These are phyloP conservation scores for Molossus alvarezi DNA, from an alignment of 2,797 vertebrate genomes.

Conservation along the genomic window DNA sequence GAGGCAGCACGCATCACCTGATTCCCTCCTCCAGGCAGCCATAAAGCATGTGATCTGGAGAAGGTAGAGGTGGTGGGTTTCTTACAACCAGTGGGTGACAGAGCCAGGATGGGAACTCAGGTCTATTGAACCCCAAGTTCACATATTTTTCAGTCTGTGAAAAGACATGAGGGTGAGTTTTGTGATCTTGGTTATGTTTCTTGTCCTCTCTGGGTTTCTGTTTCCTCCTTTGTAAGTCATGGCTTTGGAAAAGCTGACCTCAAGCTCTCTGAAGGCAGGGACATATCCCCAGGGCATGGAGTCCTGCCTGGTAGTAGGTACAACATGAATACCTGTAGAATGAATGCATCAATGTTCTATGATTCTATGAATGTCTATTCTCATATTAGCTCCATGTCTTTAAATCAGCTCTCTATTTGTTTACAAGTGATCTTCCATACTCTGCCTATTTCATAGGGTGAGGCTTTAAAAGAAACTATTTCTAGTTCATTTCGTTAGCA, in stretches of 20 bases:
- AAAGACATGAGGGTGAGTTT: background rate
- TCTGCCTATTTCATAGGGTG: background rate
- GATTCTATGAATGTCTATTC: background rate
- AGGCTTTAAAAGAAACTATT: background rate
- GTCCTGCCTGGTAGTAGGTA: background rate
- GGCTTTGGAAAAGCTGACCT: background rate
- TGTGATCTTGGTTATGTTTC: background rate
- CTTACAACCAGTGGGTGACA: background rate
- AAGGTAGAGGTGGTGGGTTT: background rate
- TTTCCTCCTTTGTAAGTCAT: background rate
- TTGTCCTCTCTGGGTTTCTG: background rate
- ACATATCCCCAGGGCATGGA: background rate
- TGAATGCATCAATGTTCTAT: too few species aligned
- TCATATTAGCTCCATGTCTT: background rate
- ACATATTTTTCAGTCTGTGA: background rate
- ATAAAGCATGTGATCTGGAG: background rate
- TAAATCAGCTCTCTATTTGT: background rate
- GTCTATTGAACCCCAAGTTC: background rate
- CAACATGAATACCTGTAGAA: background rate
- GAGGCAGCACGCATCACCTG: slow-evolving; percentile 15
- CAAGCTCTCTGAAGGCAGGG: background rate
- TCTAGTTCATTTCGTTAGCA: background rate
- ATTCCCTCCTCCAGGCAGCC: background rate
- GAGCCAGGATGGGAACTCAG: background rate
- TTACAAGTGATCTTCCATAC: too few species aligned